phyloP scores from a whole-genome alignment of 2,797 vertebrate species.

The Argyrosomus regius region DNA sequence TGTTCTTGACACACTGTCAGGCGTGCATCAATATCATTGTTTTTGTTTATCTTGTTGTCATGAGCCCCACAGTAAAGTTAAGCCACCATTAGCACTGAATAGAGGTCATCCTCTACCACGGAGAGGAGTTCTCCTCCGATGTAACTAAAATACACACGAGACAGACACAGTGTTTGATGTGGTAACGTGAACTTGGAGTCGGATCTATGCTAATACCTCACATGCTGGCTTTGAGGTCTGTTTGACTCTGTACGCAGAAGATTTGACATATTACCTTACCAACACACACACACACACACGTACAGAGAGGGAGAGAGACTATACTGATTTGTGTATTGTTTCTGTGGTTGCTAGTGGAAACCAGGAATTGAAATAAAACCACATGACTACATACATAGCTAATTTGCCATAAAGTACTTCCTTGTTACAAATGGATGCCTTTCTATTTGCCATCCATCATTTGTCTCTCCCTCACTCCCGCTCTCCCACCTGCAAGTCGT shows the following conservation, averaged over 20 bases:
- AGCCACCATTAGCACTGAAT: slow-evolving; percentile 38
- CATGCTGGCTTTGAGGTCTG: slow-evolving; percentile 52
- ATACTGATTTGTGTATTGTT: slow-evolving; percentile 64
- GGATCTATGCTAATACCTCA: slow-evolving; percentile 55
- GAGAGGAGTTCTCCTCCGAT: slow-evolving; percentile 14
- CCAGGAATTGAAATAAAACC: slow-evolving; percentile 60
- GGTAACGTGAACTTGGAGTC: slow-evolving; percentile 64
- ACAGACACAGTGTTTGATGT: slow-evolving; percentile 58
- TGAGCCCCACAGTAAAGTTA: slow-evolving; percentile 56
- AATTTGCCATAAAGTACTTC: slow-evolving; percentile 61
- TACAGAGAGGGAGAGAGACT: slow-evolving; percentile 3
- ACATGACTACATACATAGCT: slow-evolving; percentile 49
- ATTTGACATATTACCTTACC: slow-evolving; percentile 45
- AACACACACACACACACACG: slow-evolving; percentile 19
- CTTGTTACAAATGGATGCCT: slow-evolving; percentile 59
- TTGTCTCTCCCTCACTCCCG: slow-evolving; percentile 42
- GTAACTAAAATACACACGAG: slow-evolving; percentile 36
- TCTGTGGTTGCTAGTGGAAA: slow-evolving; percentile 72
- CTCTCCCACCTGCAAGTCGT: slow-evolving; percentile 58
- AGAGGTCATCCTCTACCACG: slow-evolving; percentile 53
- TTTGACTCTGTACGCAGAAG: slow-evolving; percentile 33
- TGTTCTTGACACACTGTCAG: slow-evolving; percentile 3
- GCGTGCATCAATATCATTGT: slow-evolving; percentile 36
- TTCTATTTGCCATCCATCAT: slow-evolving; percentile 67
- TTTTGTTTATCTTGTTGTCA: slow-evolving; percentile 77